Evolutionary conservation across 2,888 invertebrate genomes (phyloP).

Genomic region (Anorthoa munda): DNA sequence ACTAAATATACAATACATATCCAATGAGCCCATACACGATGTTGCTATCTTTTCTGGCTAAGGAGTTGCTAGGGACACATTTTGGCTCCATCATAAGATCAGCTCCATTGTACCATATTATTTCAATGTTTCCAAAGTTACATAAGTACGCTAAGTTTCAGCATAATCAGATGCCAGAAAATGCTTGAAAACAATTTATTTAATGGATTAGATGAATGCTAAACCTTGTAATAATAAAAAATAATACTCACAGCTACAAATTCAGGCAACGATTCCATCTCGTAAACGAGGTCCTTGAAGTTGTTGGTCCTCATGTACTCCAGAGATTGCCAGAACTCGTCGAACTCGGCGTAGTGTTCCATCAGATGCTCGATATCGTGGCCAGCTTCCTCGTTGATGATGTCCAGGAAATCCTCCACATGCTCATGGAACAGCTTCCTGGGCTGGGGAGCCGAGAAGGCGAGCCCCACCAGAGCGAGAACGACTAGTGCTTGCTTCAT

Average conservation of each 20-base stretch:
- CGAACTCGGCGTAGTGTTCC: constrained; percentile 75
- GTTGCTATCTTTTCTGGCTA: too few relatives aligned
- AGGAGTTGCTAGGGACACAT: too few relatives aligned
- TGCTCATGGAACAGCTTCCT: constrained; percentile 84
- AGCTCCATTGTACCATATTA: too few relatives aligned
- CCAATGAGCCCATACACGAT: too few relatives aligned
- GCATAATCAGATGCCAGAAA: too few relatives aligned
- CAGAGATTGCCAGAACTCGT: constrained; percentile 77
- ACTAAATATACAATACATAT: too few relatives aligned
- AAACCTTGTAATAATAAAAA: too few relatives aligned
- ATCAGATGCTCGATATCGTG: constrained; percentile 70
- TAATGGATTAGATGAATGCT: too few relatives aligned
- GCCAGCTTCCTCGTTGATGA: constrained; percentile 74
- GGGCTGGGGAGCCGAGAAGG: constrained; percentile 77
- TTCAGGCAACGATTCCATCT: constrained; percentile 83
- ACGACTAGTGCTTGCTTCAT: constrained; percentile 78
- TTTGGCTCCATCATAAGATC: too few relatives aligned
- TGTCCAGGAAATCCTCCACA: constrained; percentile 78
- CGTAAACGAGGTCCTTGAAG: constrained; percentile 79
- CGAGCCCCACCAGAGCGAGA: constrained; percentile 73
- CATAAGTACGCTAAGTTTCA: too few relatives aligned
- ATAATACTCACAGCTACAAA: constrained; percentile 80
- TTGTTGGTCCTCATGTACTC: constrained; percentile 75
- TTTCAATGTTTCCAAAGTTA: too few relatives aligned
- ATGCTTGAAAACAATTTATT: too few relatives aligned